Evolutionary conservation across 2,797 vertebrate genomes (phyloP), one percentile per base, ranked within the genome.

Genomic region (Gymnoscopelus microlampas): DNA sequence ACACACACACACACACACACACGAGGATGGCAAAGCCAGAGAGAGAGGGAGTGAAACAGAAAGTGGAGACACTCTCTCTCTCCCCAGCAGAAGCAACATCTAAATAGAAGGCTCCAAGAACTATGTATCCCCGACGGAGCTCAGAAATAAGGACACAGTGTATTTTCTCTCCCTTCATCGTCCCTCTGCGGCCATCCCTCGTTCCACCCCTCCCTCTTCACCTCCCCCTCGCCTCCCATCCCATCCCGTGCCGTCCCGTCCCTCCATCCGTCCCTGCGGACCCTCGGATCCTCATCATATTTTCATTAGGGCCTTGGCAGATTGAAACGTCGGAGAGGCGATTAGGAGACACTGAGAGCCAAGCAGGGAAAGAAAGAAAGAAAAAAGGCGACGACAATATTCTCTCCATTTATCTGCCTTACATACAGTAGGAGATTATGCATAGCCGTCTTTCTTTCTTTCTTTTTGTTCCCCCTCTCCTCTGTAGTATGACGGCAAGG

Each of bases 111-210:
- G 94, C 90, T 90, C 89, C 89, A 90, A 95, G 95, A 96, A 96
- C 96, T 94, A 87, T 78, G 94, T 92, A 96, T 95, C 95, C 96
- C 95, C 95, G 85, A 81, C 88, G 93, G 95, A 94, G 91, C 94
- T 83, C 91, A 89, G 94, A 95, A 96, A 96, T 95, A 97, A 96
- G 96, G 96, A 95, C 95, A 95, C 94, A 95, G 94, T 94, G 80
- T 91, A 90, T 92, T 92, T 94, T 93, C 90, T 90, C 90, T 93
- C 88, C 87, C 87, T 90, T 88, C 83, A 85, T 87, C 80, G 87
- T 93, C 91, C 89, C 89, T 91, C 78, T 83, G 87, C 87, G 91
- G 87, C 91, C 85, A 89, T 87, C 78, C 82, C 87, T 87, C 63
- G 62, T 67, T 91, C 84, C 85, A 75, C 84, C 83, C 90, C 78